Evolutionary conservation across 2,888 invertebrate genomes (phyloP), one percentile per base, ranked within the genome.

Genomic region (Meteorus colon): DNA sequence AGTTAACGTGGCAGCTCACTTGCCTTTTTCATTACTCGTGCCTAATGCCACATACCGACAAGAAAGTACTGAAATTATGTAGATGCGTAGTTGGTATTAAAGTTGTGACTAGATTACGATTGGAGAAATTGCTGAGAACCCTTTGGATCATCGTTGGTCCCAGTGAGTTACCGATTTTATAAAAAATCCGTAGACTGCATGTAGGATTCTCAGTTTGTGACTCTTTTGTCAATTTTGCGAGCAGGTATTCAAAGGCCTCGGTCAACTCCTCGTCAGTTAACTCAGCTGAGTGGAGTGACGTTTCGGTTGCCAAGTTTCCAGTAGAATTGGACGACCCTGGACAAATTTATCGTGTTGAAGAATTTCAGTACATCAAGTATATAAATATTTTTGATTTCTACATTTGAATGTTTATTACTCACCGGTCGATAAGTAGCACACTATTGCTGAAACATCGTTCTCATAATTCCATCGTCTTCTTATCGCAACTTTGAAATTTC

Each of bases 381-480:
- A 41, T 41, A 41, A 37, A 55, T 55, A 55, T 55, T 12, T 37
- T 66, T 19, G 19, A 37, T 55, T 27, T 70, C 62, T 73, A 29
- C 66, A 37, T 73, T 14, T 5, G 48, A 48, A 19, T 37, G 24
- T 16, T 24, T 1, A 55, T 29, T 73, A 82, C 84, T 86, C 89
- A 94, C 94, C 93, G 83, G 94, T 94, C 69, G 95, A 94, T 76
- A 96, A 93, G 86, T 95, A 95, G 88, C 96, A 96, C 19, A 96
- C 95, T 83, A 96, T 94, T 2, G 96, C 95, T 1, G 96, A 95
- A 77, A 96, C 95, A 79, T 95, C 95, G 88, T 96, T 96, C 87
- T 96, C 96, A 86, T 96, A 96, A 90, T 96, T 96, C 95, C 96
- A 96, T 77, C 96, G 92, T 81, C 96, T 92, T 70, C 95, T 94